Percentiles rank a stretch among this genome's conserved stretches.
phyloP scores from a whole-genome alignment of 2,797 vertebrate species.

The Aulostomus chinensis region DNA sequence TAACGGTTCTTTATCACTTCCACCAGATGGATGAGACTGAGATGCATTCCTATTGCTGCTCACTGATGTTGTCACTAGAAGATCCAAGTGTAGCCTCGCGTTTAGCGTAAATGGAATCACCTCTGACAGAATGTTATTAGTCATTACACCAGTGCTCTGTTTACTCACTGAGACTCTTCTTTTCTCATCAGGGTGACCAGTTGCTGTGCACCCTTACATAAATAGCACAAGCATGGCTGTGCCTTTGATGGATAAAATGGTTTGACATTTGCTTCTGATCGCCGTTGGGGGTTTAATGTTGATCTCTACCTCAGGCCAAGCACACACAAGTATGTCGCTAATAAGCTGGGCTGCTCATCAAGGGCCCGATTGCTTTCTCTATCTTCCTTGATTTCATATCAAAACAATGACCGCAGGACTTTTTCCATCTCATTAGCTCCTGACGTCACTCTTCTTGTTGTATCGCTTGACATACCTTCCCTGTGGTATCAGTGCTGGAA shows the following conservation, averaged over 20 bases:
- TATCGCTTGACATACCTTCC: conserved; percentile 82
- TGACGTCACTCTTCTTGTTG: conserved; percentile 10
- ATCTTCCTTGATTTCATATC: conserved; percentile 23
- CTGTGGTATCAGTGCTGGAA: conserved; percentile 79
- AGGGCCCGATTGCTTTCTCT: conserved; percentile 10
- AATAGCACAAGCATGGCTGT: conserved; percentile 62
- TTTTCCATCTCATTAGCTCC: conserved; percentile 35
- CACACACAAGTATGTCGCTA: conserved; percentile 41
- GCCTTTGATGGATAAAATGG: conserved; percentile 70
- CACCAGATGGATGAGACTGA: no score
- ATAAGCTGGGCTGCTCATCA: conserved; percentile 39
- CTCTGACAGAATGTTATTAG: conserved; percentile 27
- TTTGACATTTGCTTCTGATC: conserved; percentile 78
- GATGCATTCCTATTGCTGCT: no score
- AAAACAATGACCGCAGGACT: conserved; percentile 17
- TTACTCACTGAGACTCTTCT: conserved; percentile 40
- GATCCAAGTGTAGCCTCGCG: conserved; percentile 2
- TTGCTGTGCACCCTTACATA: conserved; percentile 48
- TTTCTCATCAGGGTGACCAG: conserved; percentile 26
- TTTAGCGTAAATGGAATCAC: conserved; percentile 8
- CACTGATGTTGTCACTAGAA: not conserved
- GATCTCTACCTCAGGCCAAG: conserved; percentile 60
- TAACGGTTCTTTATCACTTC: no score
- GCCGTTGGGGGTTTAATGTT: conserved; percentile 62
- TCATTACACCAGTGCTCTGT: conserved; percentile 31